Percentiles rank a stretch among this genome's conserved stretches.
phyloP scores from a whole-genome alignment of 1,140 invertebrate genomes.

The Mya arenaria region DNA sequence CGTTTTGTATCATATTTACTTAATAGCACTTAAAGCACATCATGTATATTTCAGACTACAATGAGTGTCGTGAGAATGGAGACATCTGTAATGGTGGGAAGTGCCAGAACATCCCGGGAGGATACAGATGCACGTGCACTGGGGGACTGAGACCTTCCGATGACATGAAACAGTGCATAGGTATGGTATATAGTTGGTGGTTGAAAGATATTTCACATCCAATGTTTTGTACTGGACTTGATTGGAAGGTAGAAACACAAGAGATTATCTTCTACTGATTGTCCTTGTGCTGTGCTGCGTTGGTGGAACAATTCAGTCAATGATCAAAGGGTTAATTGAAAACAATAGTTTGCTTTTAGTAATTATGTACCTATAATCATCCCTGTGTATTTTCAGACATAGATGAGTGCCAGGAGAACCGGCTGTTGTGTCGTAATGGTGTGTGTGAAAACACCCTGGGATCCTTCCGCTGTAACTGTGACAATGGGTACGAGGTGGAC shows the following conservation, averaged over 20 bases:
- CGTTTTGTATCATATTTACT: too few relatives aligned
- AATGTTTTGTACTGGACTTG: too few relatives aligned
- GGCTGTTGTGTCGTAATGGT: constrained; percentile 87
- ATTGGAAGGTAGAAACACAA: too few relatives aligned
- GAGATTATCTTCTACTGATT: too few relatives aligned
- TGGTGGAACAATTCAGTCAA: too few relatives aligned
- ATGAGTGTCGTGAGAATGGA: constrained; percentile 89
- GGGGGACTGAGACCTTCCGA: constrained; percentile 87
- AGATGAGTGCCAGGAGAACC: constrained; percentile 81
- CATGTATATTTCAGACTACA: constrained; percentile 88
- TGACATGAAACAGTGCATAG: constrained; percentile 87
- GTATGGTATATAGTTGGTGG: too few relatives aligned
- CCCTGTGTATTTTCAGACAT: constrained; percentile 2
- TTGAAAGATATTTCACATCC: too few relatives aligned
- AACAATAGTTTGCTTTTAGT: too few relatives aligned
- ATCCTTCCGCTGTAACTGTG: constrained; percentile 90
- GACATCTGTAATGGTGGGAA: constrained; percentile 92
- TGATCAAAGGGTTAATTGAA: too few relatives aligned
- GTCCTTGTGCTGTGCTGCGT: too few relatives aligned
- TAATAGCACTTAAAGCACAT: too few relatives aligned
- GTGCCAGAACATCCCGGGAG: constrained; percentile 90
- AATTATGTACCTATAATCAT: too few relatives aligned
- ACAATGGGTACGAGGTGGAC: constrained; percentile 86
- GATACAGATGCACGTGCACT: constrained; percentile 90
- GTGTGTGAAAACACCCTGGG: constrained; percentile 92